A percentile compares a stretch with the other conserved stretches of the same genome.
phyloP scores from a whole-genome alignment of 2,888 invertebrate species.

The Meganola albula region DNA sequence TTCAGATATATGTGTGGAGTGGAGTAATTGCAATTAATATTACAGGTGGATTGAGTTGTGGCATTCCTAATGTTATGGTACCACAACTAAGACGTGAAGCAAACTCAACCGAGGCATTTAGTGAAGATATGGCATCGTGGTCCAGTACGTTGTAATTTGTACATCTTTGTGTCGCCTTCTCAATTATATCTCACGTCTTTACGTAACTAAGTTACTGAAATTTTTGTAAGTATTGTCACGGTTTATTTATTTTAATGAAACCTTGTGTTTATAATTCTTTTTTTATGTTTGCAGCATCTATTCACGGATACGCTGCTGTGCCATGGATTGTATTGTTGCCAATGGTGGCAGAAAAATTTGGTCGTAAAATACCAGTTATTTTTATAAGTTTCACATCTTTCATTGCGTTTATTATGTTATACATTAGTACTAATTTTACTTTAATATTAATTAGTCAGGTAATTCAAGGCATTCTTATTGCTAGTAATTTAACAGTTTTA shows the following conservation, averaged over 20 bases:
- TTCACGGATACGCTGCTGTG: constrained; percentile 37
- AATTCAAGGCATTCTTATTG: constrained; percentile 30
- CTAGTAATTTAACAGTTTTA: constrained; percentile 14
- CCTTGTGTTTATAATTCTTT: constrained; percentile 16
- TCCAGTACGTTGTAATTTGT: constrained; percentile 29
- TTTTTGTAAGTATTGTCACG: too few relatives aligned
- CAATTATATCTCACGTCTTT: too few relatives aligned
- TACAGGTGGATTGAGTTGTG: constrained; percentile 32
- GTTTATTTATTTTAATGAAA: too few relatives aligned
- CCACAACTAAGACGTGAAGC: constrained; percentile 33
- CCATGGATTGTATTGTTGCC: constrained; percentile 39
- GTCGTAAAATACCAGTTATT: constrained; percentile 38
- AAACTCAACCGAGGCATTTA: constrained; percentile 31
- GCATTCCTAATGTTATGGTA: constrained; percentile 32
- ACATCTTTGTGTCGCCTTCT: too few relatives aligned
- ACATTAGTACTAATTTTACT: constrained; percentile 26
- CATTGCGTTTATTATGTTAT: constrained; percentile 32
- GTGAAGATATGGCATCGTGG: constrained; percentile 36
- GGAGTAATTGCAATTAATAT: constrained; percentile 33
- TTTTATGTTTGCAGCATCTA: constrained; percentile 36
- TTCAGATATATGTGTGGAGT: constrained; percentile 29
- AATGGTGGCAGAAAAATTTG: constrained; percentile 31
- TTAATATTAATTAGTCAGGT: constrained; percentile 36
- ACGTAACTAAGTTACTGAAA: too few relatives aligned
- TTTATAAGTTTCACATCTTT: constrained; percentile 29